A percentile compares a stretch with the other conserved stretches of the same genome.
Conservation (phyloP, 2,113 vertebrate genomes). For the Pungitius pungitius region DNA sequence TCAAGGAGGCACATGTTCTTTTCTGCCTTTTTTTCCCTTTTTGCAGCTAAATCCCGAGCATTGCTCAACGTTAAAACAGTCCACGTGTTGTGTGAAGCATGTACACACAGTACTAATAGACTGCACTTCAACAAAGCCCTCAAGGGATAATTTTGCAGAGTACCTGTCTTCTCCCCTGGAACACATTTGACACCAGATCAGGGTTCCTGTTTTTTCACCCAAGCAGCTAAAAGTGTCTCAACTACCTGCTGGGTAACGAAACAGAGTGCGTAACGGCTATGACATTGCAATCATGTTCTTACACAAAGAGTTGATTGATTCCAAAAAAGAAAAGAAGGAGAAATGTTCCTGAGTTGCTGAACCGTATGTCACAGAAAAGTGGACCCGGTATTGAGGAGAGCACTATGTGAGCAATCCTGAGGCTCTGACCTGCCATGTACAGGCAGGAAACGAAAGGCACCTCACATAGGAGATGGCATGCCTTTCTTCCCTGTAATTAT, state of each 20-base stretch:
- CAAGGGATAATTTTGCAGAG: background rate
- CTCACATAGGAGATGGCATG: background rate
- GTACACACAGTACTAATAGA: background rate
- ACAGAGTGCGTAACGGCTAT: background rate
- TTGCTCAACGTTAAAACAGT: background rate
- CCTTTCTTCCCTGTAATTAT: conserved; percentile 37
- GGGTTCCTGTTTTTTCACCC: background rate
- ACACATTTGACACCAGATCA: background rate
- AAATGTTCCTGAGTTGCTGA: conserved; percentile 4
- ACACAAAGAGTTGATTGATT: conserved; percentile 5
- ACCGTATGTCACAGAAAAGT: background rate
- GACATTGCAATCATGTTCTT: background rate
- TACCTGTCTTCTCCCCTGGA: background rate
- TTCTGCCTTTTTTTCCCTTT: background rate
- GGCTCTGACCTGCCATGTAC: background rate
- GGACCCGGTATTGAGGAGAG: conserved; percentile 11
- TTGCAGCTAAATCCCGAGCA: background rate
- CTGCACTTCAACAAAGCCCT: background rate
- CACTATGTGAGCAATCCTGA: background rate
- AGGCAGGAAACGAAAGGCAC: conserved; percentile 47
- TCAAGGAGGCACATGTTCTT: conserved; percentile 30
- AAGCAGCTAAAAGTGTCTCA: background rate
- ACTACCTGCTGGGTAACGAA: background rate
- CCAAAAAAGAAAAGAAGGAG: background rate
- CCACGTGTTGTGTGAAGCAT: background rate